Evolutionary conservation across 2,888 invertebrate genomes (phyloP).

Genomic region (Melinopterus prodromus): DNA sequence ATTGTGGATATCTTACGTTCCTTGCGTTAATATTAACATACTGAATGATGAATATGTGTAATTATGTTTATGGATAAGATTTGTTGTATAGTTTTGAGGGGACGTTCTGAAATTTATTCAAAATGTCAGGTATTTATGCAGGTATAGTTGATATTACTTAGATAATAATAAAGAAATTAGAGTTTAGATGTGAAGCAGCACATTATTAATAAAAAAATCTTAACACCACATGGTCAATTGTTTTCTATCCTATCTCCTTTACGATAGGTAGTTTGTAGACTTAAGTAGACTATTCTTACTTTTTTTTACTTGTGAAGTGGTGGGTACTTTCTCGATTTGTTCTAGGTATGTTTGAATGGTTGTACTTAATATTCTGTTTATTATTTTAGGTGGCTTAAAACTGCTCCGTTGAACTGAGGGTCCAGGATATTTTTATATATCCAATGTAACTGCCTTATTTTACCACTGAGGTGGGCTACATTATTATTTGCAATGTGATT

Average conservation of each 20-base stretch:
- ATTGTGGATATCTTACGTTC: neutral
- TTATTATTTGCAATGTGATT: neutral
- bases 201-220: constrained; percentile 8
- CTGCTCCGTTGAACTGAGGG: constrained; percentile 48
- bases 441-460: neutral
- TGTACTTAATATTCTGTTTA: constrained; percentile 36
- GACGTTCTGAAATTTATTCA: constrained; percentile 5
- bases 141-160: constrained; percentile 9
- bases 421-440: neutral
- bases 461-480: neutral
- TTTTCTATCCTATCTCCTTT: constrained; percentile 17
- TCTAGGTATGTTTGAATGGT: neutral
- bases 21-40: constrained; percentile 9
- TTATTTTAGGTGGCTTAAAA: constrained; percentile 51
- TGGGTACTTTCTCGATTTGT: constrained; percentile 19
- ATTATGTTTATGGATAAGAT: constrained; percentile 12
- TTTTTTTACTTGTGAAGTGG: constrained; percentile 21
- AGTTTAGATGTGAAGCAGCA: constrained; percentile 9
- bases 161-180: constrained; percentile 4
- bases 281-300: constrained; percentile 10
- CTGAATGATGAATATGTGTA: constrained; percentile 8
- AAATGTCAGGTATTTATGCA: constrained; percentile 17
- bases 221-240: constrained; percentile 7
- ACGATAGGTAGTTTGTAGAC: constrained; percentile 11
- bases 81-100: neutral